Base-by-base conservation (phyloP, 2,888 invertebrate genomes). In the Odontothrips loti region DNA sequence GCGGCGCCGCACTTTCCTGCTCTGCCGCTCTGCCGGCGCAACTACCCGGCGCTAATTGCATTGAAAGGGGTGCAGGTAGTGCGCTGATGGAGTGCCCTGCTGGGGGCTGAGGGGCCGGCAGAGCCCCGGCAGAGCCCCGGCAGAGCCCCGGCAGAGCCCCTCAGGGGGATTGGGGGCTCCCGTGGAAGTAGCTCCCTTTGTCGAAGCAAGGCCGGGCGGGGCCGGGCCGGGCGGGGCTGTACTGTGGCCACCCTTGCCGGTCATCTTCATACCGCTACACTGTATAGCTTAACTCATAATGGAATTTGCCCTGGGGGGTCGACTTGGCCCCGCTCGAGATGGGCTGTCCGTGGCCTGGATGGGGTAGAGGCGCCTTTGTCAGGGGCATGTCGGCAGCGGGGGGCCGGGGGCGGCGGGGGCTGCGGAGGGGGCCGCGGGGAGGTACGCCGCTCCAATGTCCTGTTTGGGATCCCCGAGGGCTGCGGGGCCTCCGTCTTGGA, bases 201-300 rank as follows among this genome's bases (percentile, higher is more conserved):
- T 43, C 34, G 34, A 43, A 6, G 34, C 34, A 6, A 6, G 2
- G 34, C 58, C 58, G 20, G 15, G 58, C 58, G 3, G 34, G 34
- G 34, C 34, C 34, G 34, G 3, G 34, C 34, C 34, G 34, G 34
- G 34, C 34, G 3, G 34, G 34, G 34, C 51, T 51, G 51, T 51
- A 10, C 51, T 20, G 51, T 20, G 58, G 20, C 58, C 58, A 43
- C 34, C 34, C 20, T 20, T 58, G 58, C 20, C 20, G 68, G 68
- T 75, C 68, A 75, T 75, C 68, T 75, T 27, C 68, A n/a, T 75
- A 27, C 68, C 68, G 68, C 23, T 58, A 27, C 23, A 75, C 9
- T 23, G 58, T 20, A 75, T 27, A 27, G 68, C 68, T 75, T 75
- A 75, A 75, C 68, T 75, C 68, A 75, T 75, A 75, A 75, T 75